Percentiles rank a stretch among this genome's conserved stretches.
These are phyloP conservation scores for Oryctes rhinoceros DNA, from an alignment of 1,140 invertebrate species.

Conservation along the genomic window DNA sequence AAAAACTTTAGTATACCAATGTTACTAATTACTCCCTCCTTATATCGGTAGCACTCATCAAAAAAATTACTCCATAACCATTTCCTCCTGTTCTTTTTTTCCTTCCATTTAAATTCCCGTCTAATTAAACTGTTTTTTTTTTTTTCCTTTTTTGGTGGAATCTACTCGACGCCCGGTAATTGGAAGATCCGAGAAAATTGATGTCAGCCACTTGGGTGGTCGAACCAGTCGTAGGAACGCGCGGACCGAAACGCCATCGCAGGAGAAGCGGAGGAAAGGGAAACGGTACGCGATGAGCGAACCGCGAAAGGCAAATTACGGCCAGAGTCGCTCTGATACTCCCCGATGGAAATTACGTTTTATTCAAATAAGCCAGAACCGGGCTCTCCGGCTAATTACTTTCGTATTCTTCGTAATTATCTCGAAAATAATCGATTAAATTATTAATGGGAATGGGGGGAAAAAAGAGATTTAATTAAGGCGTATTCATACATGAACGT, in stretches of 20 bases:
- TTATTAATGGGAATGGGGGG: neutral
- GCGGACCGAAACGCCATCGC: neutral
- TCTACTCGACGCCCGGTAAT: slow-evolving; percentile 14
- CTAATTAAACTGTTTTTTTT: slow-evolving; percentile 12
- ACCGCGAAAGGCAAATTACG: slow-evolving; percentile 29
- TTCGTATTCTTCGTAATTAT: neutral
- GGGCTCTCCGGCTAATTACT: slow-evolving; percentile 3
- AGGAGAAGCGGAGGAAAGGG: neutral
- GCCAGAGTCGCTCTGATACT: slow-evolving; percentile 1
- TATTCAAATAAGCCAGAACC: slow-evolving; percentile 36
- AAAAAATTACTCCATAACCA: neutral
- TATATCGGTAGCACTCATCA: neutral
- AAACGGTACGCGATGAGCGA: neutral
- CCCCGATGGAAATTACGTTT: slow-evolving; percentile 25
- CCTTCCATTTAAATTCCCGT: slow-evolving; percentile 9
- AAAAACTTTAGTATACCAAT: no score
- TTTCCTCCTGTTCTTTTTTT: neutral
- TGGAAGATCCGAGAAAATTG: slow-evolving; percentile 34
- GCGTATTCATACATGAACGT: neutral
- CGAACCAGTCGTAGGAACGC: neutral
- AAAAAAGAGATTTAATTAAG: slow-evolving; percentile 16
- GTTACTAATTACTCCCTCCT: neutral
- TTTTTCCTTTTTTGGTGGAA: slow-evolving; percentile 6
- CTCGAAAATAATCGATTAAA: slow-evolving; percentile 15
- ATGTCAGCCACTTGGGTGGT: slow-evolving; percentile 27